These are phyloP conservation scores for Iguana delicatissima DNA, from an alignment of 2,797 vertebrate species.

Conservation along the genomic window DNA sequence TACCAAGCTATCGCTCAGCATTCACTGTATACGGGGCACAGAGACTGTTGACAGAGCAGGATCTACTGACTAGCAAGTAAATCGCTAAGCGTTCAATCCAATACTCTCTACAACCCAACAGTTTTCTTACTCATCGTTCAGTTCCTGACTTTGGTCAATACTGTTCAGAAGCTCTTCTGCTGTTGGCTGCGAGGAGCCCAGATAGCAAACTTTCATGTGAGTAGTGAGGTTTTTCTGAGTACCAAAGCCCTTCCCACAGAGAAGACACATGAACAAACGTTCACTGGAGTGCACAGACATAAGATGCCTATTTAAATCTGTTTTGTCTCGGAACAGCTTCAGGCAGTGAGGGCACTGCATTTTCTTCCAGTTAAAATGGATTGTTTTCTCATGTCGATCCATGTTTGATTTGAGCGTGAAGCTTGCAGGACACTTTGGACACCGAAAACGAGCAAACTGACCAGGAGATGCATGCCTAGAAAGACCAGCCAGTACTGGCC, in stretches of 20 bases:
- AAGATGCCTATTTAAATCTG: slow-evolving; percentile 83
- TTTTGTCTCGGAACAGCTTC: slow-evolving; percentile 84
- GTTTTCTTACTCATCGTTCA: background rate
- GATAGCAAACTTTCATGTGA: slow-evolving; percentile 82
- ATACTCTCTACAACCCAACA: background rate
- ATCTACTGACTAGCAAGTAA: background rate
- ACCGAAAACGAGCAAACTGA: slow-evolving; percentile 81
- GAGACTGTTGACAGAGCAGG: no score
- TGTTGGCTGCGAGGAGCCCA: slow-evolving; percentile 69
- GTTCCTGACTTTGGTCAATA: slow-evolving; percentile 53
- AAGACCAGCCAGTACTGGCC: slow-evolving; percentile 48
- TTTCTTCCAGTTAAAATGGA: slow-evolving; percentile 86
- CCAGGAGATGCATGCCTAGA: background rate
- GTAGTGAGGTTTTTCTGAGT: slow-evolving; percentile 85
- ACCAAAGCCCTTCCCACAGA: slow-evolving; percentile 84
- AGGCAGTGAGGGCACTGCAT: slow-evolving; percentile 85
- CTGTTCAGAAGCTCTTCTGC: slow-evolving; percentile 54
- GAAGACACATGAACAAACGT: slow-evolving; percentile 76
- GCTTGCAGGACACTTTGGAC: slow-evolving; percentile 86
- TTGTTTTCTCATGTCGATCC: slow-evolving; percentile 85
- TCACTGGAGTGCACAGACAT: slow-evolving; percentile 82
- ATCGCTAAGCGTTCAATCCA: fast-evolving
- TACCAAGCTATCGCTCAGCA: background rate
- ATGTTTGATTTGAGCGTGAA: slow-evolving; percentile 89
- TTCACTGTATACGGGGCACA: background rate